Percentiles rank a stretch among this genome's conserved stretches.
These are phyloP conservation scores for Mormyrus lacerda DNA, from an alignment of 2,113 vertebrate species.

Conservation along the genomic window DNA sequence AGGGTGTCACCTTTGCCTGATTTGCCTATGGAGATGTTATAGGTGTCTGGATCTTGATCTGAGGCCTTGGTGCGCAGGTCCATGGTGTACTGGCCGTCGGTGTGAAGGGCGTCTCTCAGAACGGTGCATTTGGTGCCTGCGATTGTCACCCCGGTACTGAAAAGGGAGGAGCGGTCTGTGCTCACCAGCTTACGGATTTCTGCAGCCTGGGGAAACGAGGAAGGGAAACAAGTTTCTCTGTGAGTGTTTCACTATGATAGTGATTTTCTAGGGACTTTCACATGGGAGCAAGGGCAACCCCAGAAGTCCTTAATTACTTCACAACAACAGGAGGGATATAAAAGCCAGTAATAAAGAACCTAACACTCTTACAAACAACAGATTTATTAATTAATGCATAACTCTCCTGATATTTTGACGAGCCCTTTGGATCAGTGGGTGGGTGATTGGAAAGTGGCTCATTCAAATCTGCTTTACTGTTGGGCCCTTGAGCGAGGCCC, in stretches of 20 bases:
- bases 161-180: not conserved
- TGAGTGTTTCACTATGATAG: not conserved
- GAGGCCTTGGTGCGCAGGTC: conserved; percentile 38
- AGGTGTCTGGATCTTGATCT: conserved; percentile 16
- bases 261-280: not conserved
- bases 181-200: conserved; percentile 11
- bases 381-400: not conserved
- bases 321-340: not conserved
- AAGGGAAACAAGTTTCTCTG: not conserved
- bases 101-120: not conserved
- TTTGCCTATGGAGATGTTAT: conserved; percentile 32
- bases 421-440: not conserved
- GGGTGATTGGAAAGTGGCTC: not conserved
- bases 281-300: not conserved
- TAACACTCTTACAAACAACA: not conserved
- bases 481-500: not conserved
- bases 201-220: not conserved
- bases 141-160: conserved; percentile 3
- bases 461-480: not conserved
- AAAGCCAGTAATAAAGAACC: not conserved
- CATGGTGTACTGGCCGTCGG: conserved; percentile 27
- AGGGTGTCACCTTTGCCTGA: conserved; percentile 8
- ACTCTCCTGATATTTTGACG: not conserved
- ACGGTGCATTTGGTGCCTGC: conserved; percentile 7
- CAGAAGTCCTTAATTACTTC: not conserved